A percentile compares a stretch with the other conserved stretches of the same genome.
Conservation (phyloP, 2,888 invertebrate species). For the Suillia variegata region DNA sequence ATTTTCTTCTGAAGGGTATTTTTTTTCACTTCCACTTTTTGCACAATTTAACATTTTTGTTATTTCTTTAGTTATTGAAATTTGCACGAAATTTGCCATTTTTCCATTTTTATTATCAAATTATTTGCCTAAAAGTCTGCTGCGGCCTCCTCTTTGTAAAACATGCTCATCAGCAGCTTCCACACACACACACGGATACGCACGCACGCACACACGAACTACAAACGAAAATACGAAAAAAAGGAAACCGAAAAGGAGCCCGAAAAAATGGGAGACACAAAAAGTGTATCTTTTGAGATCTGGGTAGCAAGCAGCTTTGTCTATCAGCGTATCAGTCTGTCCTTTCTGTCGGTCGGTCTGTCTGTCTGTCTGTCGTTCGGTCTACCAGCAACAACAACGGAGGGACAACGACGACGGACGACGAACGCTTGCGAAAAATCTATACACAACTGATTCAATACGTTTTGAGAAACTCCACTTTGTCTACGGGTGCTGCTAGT, state of each 20-base stretch:
- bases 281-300: background rate
- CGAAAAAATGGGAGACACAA: too few species aligned
- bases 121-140: too few species aligned
- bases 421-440: slow-evolving; percentile 22
- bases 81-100: background rate
- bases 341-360: background rate
- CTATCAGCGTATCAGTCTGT: background rate
- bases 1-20: background rate
- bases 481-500: slow-evolving; percentile 5
- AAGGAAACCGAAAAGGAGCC: too few species aligned
- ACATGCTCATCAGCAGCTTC: too few species aligned
- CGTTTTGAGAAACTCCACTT: slow-evolving; percentile 5
- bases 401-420: background rate
- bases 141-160: too few species aligned
- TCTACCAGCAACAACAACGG: background rate
- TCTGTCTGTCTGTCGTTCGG: background rate
- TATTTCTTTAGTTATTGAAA: background rate
- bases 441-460: slow-evolving; percentile 19
- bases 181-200: too few species aligned
- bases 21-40: background rate
- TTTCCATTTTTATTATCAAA: too few species aligned
- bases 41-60: background rate
- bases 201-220: too few species aligned
- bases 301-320: too few species aligned
- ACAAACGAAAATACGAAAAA: too few species aligned